A percentile compares a stretch with the other conserved stretches of the same genome.
phyloP scores from a whole-genome alignment of 2,888 invertebrate genomes.

The Mesorhabditis spiculigera region DNA sequence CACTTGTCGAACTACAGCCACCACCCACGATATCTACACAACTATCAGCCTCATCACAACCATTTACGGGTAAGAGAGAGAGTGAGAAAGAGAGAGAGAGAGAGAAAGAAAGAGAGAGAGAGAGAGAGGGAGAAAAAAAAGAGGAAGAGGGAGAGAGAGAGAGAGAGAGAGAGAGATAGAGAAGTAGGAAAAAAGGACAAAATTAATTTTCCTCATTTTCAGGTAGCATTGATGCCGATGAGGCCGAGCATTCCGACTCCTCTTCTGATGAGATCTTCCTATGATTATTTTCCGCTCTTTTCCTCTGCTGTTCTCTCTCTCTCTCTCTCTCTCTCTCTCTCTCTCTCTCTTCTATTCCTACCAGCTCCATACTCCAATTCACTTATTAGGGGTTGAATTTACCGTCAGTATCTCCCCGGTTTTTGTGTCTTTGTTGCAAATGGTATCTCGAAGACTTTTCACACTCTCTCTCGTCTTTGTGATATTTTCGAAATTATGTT shows the following conservation, averaged over 20 bases:
- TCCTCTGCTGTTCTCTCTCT: neutral
- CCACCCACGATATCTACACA: neutral
- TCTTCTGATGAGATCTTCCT: conserved; percentile 36
- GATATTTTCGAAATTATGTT: too few species aligned
- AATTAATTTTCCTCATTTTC: neutral
- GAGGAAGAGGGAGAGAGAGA: too few species aligned
- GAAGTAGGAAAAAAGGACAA: too few species aligned
- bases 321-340: neutral
- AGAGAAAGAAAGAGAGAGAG: too few species aligned
- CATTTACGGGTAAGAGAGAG: too few species aligned
- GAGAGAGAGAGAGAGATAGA: too few species aligned
- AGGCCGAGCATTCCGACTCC: conserved; percentile 23
- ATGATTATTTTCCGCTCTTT: conserved; percentile 12
- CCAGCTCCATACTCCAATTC: conserved; percentile 1
- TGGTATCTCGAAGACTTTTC: too few species aligned
- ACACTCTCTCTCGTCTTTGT: too few species aligned
- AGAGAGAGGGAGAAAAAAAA: too few species aligned
- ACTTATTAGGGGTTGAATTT: conserved; percentile 3
- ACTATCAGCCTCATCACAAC: too few species aligned
- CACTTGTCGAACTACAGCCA: conserved; percentile 42
- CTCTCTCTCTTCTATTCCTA: neutral
- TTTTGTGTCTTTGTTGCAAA: too few species aligned
- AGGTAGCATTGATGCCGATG: neutral
- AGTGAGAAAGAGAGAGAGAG: too few species aligned
- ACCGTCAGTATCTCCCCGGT: neutral